phyloP scores from a whole-genome alignment of 2,888 invertebrate species.

The Cephus runcator region DNA sequence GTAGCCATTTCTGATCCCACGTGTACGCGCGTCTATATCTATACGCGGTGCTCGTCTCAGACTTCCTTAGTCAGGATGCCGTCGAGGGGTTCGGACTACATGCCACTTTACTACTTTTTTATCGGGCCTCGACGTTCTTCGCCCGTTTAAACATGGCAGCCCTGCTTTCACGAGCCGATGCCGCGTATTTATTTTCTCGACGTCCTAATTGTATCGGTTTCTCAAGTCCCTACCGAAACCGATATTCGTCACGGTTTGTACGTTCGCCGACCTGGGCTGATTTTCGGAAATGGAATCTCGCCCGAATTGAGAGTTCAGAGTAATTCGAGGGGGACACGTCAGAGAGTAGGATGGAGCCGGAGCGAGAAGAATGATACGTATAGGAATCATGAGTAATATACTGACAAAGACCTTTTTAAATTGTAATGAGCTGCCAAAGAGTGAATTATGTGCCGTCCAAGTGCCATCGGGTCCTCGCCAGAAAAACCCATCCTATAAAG shows the following conservation, averaged over 20 bases:
- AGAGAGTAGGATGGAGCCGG: not conserved
- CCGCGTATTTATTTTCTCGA: constrained; percentile 20
- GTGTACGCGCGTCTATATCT: not conserved
- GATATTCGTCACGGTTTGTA: not conserved
- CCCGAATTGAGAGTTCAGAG: not conserved
- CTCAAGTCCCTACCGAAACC: constrained; percentile 7
- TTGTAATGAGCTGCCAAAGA: constrained; percentile 66
- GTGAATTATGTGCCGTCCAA: constrained; percentile 64
- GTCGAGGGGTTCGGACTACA: not conserved
- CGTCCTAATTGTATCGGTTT: constrained; percentile 20
- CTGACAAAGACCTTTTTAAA: constrained; percentile 58
- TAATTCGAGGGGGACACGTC: not conserved
- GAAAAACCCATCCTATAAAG: constrained; percentile 29
- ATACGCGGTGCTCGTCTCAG: not conserved
- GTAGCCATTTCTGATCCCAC: constrained; percentile 7
- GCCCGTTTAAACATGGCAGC: not conserved
- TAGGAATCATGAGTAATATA: constrained; percentile 20
- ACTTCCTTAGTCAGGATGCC: not conserved
- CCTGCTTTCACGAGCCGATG: constrained; percentile 4
- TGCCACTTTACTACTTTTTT: constrained; percentile 5
- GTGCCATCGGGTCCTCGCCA: constrained; percentile 55
- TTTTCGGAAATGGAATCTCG: not conserved
- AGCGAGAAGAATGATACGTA: not conserved
- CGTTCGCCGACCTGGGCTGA: not conserved
- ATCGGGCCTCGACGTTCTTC: not conserved